phyloP scores from a whole-genome alignment of 2,113 vertebrate species.

The Rhynchomys soricoides region DNA sequence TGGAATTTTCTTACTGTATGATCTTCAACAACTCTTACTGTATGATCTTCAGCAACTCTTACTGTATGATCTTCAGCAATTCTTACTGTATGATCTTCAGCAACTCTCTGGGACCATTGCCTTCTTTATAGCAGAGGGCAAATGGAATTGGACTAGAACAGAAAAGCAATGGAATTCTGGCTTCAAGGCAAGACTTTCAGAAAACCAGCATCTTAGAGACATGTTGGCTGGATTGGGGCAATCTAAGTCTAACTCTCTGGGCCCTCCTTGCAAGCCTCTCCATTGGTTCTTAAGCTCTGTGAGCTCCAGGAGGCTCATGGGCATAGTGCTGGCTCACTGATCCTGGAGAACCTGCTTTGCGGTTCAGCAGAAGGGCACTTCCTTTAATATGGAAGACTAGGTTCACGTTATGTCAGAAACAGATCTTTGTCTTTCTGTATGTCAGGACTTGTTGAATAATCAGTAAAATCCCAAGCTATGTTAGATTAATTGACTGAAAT shows the following conservation, averaged over 20 bases:
- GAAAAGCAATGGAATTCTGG: background rate
- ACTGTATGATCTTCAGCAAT: too few species aligned
- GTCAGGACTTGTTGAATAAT: background rate
- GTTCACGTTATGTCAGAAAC: background rate
- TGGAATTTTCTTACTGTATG: background rate
- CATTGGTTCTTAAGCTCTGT: background rate
- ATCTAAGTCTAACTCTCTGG: background rate
- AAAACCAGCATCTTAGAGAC: background rate
- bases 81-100: background rate
- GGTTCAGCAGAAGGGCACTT: background rate
- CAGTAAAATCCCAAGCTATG: background rate
- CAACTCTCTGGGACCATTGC: background rate
- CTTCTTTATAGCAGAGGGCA: background rate
- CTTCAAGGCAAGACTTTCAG: constrained; percentile 5
- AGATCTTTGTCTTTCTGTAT: background rate
- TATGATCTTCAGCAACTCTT: background rate
- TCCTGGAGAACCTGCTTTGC: background rate
- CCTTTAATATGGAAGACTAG: background rate
- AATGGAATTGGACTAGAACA: background rate
- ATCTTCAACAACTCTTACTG: background rate
- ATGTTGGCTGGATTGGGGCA: background rate
- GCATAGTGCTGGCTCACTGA: background rate
- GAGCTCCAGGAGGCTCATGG: background rate
- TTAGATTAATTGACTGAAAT: background rate
- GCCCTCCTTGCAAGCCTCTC: background rate